Percentiles rank a stretch among this genome's conserved stretches.
Conservation (phyloP, 2,113 vertebrate genomes). For the Neofelis nebulosa region DNA sequence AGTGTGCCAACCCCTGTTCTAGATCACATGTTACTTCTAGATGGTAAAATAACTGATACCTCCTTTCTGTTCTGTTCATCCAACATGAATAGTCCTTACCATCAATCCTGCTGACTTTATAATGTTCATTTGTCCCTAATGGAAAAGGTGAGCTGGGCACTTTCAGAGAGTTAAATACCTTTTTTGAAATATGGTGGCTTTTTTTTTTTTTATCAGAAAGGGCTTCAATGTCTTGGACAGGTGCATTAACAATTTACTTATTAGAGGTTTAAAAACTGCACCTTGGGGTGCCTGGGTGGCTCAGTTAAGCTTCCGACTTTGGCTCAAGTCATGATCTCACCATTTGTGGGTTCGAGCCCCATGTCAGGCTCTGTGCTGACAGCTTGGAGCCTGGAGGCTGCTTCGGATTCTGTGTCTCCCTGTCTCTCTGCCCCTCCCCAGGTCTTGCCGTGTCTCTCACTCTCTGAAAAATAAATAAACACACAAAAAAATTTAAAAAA, state of each 20-base stretch:
- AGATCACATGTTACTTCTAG: background rate
- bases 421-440: too few relatives aligned
- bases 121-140: background rate
- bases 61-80: background rate
- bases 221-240: background rate
- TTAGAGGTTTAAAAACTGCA: background rate
- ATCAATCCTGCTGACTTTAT: background rate
- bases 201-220: background rate
- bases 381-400: too few relatives aligned
- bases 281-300: background rate
- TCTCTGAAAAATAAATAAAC: too few relatives aligned
- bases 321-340: too few relatives aligned
- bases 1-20: background rate
- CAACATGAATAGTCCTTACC: background rate
- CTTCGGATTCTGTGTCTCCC: too few relatives aligned
- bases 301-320: too few relatives aligned
- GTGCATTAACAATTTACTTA: background rate
- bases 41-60: background rate
- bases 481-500: background rate
- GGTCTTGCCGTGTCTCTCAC: too few relatives aligned
- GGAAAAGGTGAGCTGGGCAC: background rate
- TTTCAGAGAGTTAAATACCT: background rate
- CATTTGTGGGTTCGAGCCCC: too few relatives aligned
- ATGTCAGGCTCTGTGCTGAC: too few relatives aligned
- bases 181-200: background rate